Conservation (phyloP, 2,113 vertebrate genomes). For the Oncorhynchus masou region DNA sequence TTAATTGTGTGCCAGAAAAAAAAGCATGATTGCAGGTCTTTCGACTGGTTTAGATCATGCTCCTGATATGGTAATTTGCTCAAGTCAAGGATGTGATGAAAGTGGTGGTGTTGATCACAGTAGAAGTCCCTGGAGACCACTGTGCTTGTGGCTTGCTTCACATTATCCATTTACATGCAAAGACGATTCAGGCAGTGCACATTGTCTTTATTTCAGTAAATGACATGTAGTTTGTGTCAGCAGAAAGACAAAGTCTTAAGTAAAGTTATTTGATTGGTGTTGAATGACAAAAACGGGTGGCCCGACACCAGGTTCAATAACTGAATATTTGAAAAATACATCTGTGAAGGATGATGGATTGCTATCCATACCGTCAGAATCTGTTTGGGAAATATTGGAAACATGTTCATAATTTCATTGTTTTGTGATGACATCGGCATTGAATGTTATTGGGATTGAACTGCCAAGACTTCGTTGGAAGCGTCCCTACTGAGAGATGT, state of each 20-base stretch:
- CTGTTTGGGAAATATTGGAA: background rate
- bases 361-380: background rate
- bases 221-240: conserved; percentile 11
- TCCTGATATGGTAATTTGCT: conserved; percentile 67
- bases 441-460: conserved; percentile 1
- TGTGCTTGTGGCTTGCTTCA: conserved; percentile 24
- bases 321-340: background rate
- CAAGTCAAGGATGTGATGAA: conserved; percentile 62
- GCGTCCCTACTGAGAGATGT: too few relatives aligned
- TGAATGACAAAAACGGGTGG: background rate
- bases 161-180: conserved; percentile 29
- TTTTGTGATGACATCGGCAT: conserved; percentile 41
- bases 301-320: background rate
- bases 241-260: conserved; percentile 6
- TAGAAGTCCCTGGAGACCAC: conserved; percentile 33
- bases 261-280: background rate
- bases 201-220: conserved; percentile 30
- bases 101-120: conserved; percentile 23
- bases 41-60: conserved; percentile 54
- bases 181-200: conserved; percentile 2
- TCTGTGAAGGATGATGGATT: background rate
- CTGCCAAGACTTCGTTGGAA: too few relatives aligned
- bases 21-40: conserved; percentile 60
- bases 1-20: conserved; percentile 75
- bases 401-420: background rate